These are phyloP conservation scores for Echinarachnius parma DNA, from an alignment of 53 echinoderm and acorn worm species.

Conservation along the genomic window DNA sequence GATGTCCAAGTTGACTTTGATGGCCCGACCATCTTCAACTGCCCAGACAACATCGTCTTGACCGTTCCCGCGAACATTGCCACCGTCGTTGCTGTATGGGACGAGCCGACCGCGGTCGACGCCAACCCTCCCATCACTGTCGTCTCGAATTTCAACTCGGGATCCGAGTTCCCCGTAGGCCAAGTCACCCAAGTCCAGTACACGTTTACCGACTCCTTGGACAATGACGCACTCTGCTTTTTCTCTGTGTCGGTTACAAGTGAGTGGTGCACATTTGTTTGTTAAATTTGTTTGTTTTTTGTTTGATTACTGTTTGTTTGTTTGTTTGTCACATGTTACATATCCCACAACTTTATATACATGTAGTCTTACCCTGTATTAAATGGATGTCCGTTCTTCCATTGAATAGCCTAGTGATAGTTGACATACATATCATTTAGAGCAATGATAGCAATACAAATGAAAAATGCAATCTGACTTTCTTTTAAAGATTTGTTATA, in stretches of 20 bases:
- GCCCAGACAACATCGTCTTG: conserved; percentile 17
- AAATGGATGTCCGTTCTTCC: no score
- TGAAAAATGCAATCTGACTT: no score
- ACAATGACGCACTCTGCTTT: conserved; percentile 30
- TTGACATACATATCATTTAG: no score
- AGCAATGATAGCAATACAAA: no score
- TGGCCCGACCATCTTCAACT: conserved; percentile 34
- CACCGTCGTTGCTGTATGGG: conserved; percentile 6
- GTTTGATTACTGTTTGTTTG: no score
- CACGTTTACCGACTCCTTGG: conserved; percentile 51
- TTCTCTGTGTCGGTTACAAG: conserved; percentile 39
- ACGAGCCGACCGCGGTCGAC: conserved; percentile 51
- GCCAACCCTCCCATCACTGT: conserved; percentile 36
- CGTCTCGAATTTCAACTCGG: conserved; percentile 32
- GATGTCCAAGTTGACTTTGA: conserved; percentile 23
- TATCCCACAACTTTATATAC: no score
- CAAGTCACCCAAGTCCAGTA: conserved; percentile 39
- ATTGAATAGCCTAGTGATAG: no score
- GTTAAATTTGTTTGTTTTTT: no score
- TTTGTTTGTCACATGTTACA: no score
- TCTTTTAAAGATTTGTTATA: no score
- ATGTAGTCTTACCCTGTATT: no score
- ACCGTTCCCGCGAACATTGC: conserved; percentile 16
- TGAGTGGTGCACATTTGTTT: conserved; percentile 16
- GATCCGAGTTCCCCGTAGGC: conserved; percentile 53